A percentile compares a stretch with the other conserved stretches of the same genome.
Conservation (phyloP, 2,888 invertebrate species). For the Epistrophella euchroma region DNA sequence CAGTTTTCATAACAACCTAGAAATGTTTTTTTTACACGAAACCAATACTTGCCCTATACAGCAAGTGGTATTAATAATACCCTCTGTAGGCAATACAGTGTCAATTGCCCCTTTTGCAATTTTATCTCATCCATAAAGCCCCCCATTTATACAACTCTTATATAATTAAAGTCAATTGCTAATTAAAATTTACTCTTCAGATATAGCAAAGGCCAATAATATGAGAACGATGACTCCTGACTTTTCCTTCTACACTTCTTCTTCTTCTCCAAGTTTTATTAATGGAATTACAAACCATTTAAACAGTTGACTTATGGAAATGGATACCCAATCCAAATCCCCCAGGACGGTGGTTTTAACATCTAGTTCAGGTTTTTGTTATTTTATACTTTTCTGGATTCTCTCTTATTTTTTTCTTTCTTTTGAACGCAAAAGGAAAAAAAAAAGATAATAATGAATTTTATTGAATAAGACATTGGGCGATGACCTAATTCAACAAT, state of each 20-base stretch:
- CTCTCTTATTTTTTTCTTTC: slow-evolving; percentile 13
- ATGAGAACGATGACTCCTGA: slow-evolving; percentile 22
- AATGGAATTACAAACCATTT: slow-evolving; percentile 73
- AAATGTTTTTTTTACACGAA: too few species aligned
- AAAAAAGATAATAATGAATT: not conserved
- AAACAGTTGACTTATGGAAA: slow-evolving; percentile 41
- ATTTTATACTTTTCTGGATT: not conserved
- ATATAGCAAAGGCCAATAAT: slow-evolving; percentile 24
- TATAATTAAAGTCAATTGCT: slow-evolving; percentile 68
- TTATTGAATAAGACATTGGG: slow-evolving; percentile 43
- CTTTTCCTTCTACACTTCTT: slow-evolving; percentile 1
- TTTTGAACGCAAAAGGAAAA: not conserved
- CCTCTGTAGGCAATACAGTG: not conserved
- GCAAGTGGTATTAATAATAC: too few species aligned
- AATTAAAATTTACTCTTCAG: slow-evolving; percentile 71
- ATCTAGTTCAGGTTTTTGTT: slow-evolving; percentile 50
- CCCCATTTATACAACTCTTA: slow-evolving; percentile 7
- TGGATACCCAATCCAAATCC: slow-evolving; percentile 37
- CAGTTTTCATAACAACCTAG: too few species aligned
- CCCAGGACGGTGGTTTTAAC: slow-evolving; percentile 42
- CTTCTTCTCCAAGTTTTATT: slow-evolving; percentile 24
- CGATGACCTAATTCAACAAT: slow-evolving; percentile 52
- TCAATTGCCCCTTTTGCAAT: not conserved
- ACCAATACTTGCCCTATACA: too few species aligned
- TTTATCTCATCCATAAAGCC: not conserved